These are phyloP conservation scores for Peromyscus eremicus DNA, from an alignment of 2,797 vertebrate genomes.

Conservation along the genomic window DNA sequence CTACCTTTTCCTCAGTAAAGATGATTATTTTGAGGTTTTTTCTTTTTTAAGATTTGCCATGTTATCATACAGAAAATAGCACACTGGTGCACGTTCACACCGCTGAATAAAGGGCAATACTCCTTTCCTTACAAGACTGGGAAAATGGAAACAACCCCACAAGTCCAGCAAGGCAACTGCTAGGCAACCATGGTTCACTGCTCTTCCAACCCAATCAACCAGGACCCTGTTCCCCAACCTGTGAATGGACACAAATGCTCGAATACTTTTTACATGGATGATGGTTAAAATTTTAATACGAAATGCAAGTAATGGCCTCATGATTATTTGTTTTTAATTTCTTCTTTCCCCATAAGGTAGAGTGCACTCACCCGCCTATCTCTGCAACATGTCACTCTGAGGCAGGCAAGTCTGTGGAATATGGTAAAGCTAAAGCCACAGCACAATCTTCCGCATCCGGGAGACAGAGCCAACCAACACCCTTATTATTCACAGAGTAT, in stretches of 20 bases:
- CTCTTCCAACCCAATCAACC: neutral
- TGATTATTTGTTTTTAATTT: constrained; percentile 7
- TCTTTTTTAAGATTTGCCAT: neutral
- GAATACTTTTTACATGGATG: neutral
- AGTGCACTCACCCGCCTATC: neutral
- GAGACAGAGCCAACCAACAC: constrained; percentile 66
- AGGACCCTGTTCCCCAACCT: neutral
- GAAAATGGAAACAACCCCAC: neutral
- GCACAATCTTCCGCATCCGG: neutral
- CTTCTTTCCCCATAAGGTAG: neutral
- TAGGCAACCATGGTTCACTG: neutral
- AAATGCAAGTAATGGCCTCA: constrained; percentile 10
- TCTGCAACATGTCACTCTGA: constrained; percentile 12
- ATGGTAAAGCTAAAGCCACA: constrained; percentile 54
- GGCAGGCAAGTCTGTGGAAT: constrained; percentile 17
- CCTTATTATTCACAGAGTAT: constrained; percentile 76
- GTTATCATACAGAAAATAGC: neutral
- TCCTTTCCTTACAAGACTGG: constrained; percentile 6
- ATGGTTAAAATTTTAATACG: neutral
- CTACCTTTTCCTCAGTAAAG: constrained; percentile 32
- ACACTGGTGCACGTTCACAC: neutral
- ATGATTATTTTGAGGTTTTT: constrained; percentile 30
- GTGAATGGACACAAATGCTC: neutral
- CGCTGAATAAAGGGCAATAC: neutral
- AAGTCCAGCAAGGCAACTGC: neutral